phyloP scores from a whole-genome alignment of 2,113 vertebrate species.

The Amblyopsis rosae region DNA sequence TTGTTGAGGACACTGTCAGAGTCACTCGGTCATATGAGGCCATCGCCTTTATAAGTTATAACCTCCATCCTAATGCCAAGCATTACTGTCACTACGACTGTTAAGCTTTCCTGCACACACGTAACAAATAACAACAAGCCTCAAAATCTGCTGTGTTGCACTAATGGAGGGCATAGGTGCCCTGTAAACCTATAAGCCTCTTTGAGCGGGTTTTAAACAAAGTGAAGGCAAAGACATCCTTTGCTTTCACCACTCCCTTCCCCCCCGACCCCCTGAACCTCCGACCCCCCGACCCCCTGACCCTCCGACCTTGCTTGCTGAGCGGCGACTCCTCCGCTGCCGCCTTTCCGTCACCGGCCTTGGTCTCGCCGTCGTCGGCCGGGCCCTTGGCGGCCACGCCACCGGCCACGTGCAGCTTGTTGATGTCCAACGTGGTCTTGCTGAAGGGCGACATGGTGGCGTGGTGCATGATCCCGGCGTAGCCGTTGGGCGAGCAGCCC shows the following conservation, averaged over 20 bases:
- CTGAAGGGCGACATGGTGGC: conserved; percentile 90
- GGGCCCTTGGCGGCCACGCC: conserved; percentile 82
- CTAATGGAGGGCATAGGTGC: neutral
- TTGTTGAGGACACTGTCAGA: no score
- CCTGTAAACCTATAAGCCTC: no score
- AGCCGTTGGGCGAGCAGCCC: conserved; percentile 90
- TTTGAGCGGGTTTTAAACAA: no score
- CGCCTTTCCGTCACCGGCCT: conserved; percentile 76
- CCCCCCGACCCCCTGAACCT: conserved; percentile 18
- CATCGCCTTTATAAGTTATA: no score
- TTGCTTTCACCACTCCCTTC: no score
- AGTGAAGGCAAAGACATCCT: no score
- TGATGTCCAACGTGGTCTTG: conserved; percentile 92
- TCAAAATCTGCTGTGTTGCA: neutral
- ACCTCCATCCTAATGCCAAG: no score
- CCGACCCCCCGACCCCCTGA: conserved; percentile 65
- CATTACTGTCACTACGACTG: no score
- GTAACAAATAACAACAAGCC: no score
- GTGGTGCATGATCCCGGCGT: conserved; percentile 82
- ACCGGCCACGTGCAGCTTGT: conserved; percentile 90
- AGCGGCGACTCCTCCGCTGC: conserved; percentile 79
- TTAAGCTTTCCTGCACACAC: no score
- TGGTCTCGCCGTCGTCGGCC: conserved; percentile 79
- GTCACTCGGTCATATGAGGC: no score
- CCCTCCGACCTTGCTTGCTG: conserved; percentile 79